A percentile compares a stretch with the other conserved stretches of the same genome.
These are phyloP conservation scores for Coregonus suidteri DNA, from an alignment of 2,797 vertebrate genomes.

Conservation along the genomic window DNA sequence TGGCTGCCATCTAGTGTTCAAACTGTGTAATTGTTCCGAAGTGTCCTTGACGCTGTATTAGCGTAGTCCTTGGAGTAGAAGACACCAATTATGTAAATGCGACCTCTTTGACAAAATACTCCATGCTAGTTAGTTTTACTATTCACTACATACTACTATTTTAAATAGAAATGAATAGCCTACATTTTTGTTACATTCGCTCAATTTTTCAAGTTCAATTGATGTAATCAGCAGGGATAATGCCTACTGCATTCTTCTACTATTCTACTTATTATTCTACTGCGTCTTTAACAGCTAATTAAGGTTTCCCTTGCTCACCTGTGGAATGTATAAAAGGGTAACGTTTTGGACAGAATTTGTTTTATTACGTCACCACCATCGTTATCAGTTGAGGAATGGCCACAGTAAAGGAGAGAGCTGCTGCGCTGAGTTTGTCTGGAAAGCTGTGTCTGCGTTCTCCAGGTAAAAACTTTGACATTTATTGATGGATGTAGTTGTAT, in stretches of 20 bases:
- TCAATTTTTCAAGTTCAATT: no score
- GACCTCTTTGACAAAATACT: no score
- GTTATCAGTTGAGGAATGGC: conserved; percentile 51
- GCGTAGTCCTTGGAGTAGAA: no score
- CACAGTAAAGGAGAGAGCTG: conserved; percentile 68
- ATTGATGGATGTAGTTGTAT: conserved; percentile 4
- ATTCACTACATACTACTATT: no score
- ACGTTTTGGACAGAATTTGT: neutral
- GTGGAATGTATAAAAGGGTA: conserved; percentile 9
- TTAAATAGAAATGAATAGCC: no score
- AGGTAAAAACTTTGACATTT: conserved; percentile 35
- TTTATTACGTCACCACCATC: conserved; percentile 7
- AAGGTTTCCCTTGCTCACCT: neutral
- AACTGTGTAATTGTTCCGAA: neutral
- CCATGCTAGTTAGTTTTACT: no score
- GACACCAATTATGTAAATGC: no score
- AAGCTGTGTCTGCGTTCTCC: conserved; percentile 64
- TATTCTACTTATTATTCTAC: neutral
- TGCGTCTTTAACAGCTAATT: neutral
- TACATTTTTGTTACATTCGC: no score
- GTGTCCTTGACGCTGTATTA: no score
- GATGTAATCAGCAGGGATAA: no score
- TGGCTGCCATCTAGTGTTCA: neutral
- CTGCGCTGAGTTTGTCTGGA: conserved; percentile 65
- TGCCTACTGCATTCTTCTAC: no score